Evolutionary conservation across 1,140 invertebrate species (phyloP), one percentile per base, ranked within the genome.

Genomic region (Drosophila rhopaloa): DNA sequence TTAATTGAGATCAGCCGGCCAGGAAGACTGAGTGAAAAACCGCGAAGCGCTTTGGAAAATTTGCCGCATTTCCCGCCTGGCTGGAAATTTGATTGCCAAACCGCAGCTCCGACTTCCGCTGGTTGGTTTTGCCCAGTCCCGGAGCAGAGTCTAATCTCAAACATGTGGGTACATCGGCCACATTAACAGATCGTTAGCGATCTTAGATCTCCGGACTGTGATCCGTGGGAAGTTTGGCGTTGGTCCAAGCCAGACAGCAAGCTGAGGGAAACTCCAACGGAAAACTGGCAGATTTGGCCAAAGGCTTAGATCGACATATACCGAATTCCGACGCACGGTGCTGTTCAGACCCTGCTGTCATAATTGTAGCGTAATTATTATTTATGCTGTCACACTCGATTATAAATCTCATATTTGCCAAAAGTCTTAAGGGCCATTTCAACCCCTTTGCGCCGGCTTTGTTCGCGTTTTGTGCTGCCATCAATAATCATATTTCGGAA

Each of bases 301-400:
- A 65, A 51, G 47, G 55, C 56, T 67, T 54, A 68, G 27, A 70
- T 71, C 51, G 50, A 55, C 60, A 56, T 67, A 60, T 8, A 59
- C 19, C 59, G 57, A 70, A 85, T 50, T 67, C 48, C 13, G 50
- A 0, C 24, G 58, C 51, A 1, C 13, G 14, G 24, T 5, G 47
- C 9, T 27, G 32, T n/a, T 13, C 13, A 24, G 38, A 54, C 29
- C 56, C 48, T 50, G 37, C 66, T 77, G 84, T 88, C 83, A 88
- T 88, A 88, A 88, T 88, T 89, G 48, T 70, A 78, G 44, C 80
- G 83, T 88, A 88, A 88, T 88, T 89, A 89, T 89, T 89, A 89
- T 89, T 89, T 66, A 89, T 89, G 84, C 50, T 57, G 81, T 89
- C 81, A 89, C 79, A 86, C 63, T 56, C 35, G 73, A 83, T 88